Conservation (phyloP, 2,113 vertebrate genomes). For the Gallinago paraguaiae region DNA sequence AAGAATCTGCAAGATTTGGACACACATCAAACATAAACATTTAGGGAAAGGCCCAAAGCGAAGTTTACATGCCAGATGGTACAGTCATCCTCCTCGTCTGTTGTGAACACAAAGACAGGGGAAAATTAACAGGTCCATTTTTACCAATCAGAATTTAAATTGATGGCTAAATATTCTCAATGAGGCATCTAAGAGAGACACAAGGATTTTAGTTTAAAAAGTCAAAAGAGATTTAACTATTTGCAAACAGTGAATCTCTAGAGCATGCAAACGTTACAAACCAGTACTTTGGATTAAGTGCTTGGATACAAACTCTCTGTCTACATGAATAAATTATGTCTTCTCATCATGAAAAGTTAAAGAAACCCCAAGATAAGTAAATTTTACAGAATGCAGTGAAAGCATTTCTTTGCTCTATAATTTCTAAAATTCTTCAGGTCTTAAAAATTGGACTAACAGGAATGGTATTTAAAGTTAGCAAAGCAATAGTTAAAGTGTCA, state of each 20-base stretch:
- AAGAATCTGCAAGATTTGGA: conserved; percentile 27
- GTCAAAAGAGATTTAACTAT: not conserved
- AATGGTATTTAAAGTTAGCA: not conserved
- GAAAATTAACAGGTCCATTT: conserved; percentile 10
- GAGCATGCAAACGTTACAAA: not conserved
- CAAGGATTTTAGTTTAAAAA: not conserved
- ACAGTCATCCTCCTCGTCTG: not conserved
- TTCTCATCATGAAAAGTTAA: not conserved
- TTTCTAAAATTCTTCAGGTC: not conserved
- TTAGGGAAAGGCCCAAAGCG: not conserved
- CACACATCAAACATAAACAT: conserved; percentile 9
- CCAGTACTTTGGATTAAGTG: not conserved
- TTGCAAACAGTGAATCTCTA: not conserved
- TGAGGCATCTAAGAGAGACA: not conserved
- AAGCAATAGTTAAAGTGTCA: not conserved
- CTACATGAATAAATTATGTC: not conserved
- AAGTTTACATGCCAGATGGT: not conserved
- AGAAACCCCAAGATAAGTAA: not conserved
- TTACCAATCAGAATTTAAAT: not conserved
- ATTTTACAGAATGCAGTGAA: not conserved
- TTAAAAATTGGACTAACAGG: not conserved
- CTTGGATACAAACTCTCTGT: not conserved
- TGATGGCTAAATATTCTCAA: not conserved
- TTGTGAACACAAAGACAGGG: not conserved
- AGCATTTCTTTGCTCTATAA: not conserved